Percentiles rank a stretch among this genome's conserved stretches.
These are phyloP conservation scores for Apis cerana DNA, from an alignment of 1,140 invertebrate genomes.

Conservation along the genomic window DNA sequence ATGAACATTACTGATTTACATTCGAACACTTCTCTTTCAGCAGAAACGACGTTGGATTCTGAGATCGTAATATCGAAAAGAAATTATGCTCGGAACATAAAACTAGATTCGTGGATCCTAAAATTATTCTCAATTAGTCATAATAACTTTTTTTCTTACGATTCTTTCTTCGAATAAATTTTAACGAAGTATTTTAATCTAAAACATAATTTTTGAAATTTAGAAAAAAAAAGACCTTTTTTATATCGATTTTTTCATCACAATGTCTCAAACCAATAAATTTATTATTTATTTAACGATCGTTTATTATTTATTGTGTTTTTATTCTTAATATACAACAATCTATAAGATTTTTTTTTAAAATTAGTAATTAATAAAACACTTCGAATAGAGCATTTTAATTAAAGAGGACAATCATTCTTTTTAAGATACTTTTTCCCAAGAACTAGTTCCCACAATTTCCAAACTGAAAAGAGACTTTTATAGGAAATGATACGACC, in stretches of 20 bases:
- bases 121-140: neutral
- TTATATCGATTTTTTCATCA: too few species aligned
- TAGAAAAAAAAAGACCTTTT: too few species aligned
- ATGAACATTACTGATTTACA: slow-evolving; percentile 17
- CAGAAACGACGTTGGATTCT: neutral
- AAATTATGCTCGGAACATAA: neutral
- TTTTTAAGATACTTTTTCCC: neutral
- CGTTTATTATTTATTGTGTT: too few species aligned
- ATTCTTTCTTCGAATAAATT: neutral
- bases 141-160: neutral
- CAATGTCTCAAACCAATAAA: too few species aligned
- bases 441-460: neutral
- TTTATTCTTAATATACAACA: too few species aligned
- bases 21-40: neutral
- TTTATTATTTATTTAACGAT: too few species aligned
- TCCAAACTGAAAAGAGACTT: neutral
- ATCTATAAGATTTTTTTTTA: too few species aligned
- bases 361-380: too few species aligned
- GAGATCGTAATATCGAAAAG: neutral
- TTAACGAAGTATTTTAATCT: neutral
- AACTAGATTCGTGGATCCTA: neutral
- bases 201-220: too few species aligned
- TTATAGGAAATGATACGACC: neutral
- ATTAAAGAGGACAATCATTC: neutral
- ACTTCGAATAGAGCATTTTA: too few species aligned